Base-by-base conservation (phyloP, 2,888 invertebrate genomes). In the Netelia melanura region DNA sequence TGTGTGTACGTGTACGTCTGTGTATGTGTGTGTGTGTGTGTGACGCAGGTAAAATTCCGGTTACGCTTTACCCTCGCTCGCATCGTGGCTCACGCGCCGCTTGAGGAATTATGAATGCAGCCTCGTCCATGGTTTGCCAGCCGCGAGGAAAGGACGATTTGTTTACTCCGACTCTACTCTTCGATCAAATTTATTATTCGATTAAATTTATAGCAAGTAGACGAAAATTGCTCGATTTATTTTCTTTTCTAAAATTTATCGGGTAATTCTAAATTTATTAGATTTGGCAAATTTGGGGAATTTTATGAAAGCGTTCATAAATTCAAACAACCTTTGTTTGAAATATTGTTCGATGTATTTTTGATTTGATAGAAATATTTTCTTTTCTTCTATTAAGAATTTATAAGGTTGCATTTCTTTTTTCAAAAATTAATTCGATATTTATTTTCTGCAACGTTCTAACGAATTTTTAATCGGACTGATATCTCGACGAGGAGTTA, bases 21-120 rank as follows among this genome's bases (percentile, higher is more conserved):
- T 23, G 61, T 74, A 44, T 10, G 25, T 52, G n/a, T 23, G 61
- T 74, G 61, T 10, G 25, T 52, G n/a, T 23, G 30, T 64, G 64
- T 75, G 74, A 75, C 74, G 62, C 74, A 64, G 64, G 74, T 52
- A 54, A 64, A 75, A 64, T 62, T 62, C 62, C 62, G 64, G 62
- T 75, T 62, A 52, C 48, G 64, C 21, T 48, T 58, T 48, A 48
- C 48, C n/a, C 56, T 30, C 56, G 56, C 21, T 30, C 44, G 9
- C 3, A 44, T 8, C 44, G 43, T 23, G 44, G 3, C 48, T 14
- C 48, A 48, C 48, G 11, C 11, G 48, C 3, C 44, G 30, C 3
- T 43, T 17, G 38, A 65, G 17, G 5, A 30, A 38, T 30, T 30
- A 30, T 6, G 2, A n/a, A 30, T 30, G 30, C 64, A 43, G 6